Conservation (phyloP, 2,113 vertebrate genomes). For the Elephantulus edwardii region DNA sequence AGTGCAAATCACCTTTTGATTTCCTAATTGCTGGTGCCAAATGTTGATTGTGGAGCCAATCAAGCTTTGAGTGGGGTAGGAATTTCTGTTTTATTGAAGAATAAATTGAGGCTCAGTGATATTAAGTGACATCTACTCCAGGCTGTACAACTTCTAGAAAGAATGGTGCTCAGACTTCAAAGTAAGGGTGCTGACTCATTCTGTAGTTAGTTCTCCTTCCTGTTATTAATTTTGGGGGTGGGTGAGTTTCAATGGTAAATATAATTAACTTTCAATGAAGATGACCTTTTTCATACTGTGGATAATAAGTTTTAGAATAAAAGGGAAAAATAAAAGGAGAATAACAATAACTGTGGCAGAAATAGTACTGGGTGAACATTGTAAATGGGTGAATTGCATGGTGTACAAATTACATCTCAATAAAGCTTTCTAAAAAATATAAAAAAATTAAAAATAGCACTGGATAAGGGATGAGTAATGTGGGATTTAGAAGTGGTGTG, state of each 20-base stretch:
- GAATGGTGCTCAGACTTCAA: not conserved
- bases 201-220: not conserved
- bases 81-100: not conserved
- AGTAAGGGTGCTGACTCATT: not conserved
- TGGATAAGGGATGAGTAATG: not conserved
- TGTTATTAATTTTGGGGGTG: not conserved
- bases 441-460: conserved; percentile 11
- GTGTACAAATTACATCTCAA: conserved; percentile 6
- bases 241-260: conserved; percentile 29
- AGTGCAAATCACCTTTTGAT: too few species aligned
- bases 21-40: too few species aligned
- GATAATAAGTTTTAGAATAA: conserved; percentile 27
- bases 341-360: conserved; percentile 3
- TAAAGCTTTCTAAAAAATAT: not conserved
- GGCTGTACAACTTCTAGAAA: not conserved
- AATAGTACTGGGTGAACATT: not conserved
- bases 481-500: not conserved
- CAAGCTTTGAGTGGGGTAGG: not conserved
- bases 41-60: too few species aligned
- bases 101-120: not conserved
- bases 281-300: conserved; percentile 4
- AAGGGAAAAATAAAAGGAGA: not conserved
- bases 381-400: not conserved
- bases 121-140: not conserved
- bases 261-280: conserved; percentile 22